phyloP scores from a whole-genome alignment of 2,888 invertebrate species.

The Amphipoea oculea region DNA sequence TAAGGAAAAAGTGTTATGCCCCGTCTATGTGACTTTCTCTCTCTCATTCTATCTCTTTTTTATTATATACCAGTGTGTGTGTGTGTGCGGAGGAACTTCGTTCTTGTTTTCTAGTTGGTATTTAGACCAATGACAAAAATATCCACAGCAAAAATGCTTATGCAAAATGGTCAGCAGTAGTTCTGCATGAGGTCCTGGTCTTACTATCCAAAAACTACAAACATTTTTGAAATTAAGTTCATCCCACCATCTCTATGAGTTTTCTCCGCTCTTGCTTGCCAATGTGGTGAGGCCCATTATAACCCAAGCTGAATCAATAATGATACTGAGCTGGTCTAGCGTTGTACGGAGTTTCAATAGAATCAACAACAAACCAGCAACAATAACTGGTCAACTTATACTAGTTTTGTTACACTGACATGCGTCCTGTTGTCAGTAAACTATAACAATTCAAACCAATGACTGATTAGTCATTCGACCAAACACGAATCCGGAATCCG shows the following conservation, averaged over 20 bases:
- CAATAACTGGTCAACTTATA: background rate
- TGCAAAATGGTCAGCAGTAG: background rate
- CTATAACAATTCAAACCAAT: conserved; percentile 1
- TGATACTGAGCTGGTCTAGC: background rate
- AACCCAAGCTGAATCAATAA: background rate
- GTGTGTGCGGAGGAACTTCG: background rate
- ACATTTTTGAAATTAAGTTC: no score
- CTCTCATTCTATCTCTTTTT: no score
- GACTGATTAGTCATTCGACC: background rate
- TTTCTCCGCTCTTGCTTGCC: background rate
- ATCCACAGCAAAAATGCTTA: background rate
- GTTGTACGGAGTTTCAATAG: background rate
- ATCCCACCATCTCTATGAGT: background rate
- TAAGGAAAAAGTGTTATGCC: background rate
- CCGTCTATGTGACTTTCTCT: background rate
- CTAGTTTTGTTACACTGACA: background rate
- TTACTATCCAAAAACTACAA: background rate
- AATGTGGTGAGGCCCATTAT: background rate
- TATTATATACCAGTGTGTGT: background rate
- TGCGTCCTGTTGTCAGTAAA: background rate
- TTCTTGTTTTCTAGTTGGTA: background rate
- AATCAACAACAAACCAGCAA: background rate
- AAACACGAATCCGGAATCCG: background rate
- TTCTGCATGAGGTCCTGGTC: background rate
- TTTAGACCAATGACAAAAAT: background rate